These are phyloP conservation scores for Tachypleus tridentatus DNA, from an alignment of 1,140 invertebrate genomes.

Conservation along the genomic window DNA sequence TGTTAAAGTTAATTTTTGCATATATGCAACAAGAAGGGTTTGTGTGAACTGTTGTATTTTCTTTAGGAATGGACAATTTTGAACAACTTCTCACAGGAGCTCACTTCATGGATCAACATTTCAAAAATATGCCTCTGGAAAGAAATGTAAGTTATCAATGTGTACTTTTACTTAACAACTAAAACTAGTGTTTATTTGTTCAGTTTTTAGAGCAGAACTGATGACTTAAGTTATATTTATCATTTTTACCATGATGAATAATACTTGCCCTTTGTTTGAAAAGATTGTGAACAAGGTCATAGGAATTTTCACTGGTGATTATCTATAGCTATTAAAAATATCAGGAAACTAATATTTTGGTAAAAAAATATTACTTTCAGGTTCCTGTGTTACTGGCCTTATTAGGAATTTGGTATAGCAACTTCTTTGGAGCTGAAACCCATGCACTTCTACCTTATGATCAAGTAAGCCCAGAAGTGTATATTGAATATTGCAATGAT, in stretches of 20 bases:
- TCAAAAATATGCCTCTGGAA: slow-evolving; percentile 70
- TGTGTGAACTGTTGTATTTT: slow-evolving; percentile 13
- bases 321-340: slow-evolving; percentile 5
- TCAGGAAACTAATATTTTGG: neutral
- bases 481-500: neutral
- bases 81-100: slow-evolving; percentile 80
- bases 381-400: slow-evolving; percentile 86
- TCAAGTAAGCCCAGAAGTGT: slow-evolving; percentile 32
- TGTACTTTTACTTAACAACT: slow-evolving; percentile 3
- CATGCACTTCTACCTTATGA: slow-evolving; percentile 95
- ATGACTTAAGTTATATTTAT: no score
- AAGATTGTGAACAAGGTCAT: neutral
- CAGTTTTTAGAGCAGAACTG: no score
- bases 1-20: no score
- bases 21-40: slow-evolving; percentile 2
- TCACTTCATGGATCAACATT: slow-evolving; percentile 91
- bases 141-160: slow-evolving; percentile 61
- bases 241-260: no score
- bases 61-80: slow-evolving; percentile 77
- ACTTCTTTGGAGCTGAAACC: slow-evolving; percentile 90
- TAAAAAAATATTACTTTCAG: slow-evolving; percentile 41
- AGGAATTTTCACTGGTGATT: neutral
- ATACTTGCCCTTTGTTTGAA: slow-evolving; percentile 1
- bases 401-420: slow-evolving; percentile 91
- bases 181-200: no score